These are phyloP conservation scores for Apantesis nais DNA, from an alignment of 2,888 invertebrate species.

Conservation along the genomic window DNA sequence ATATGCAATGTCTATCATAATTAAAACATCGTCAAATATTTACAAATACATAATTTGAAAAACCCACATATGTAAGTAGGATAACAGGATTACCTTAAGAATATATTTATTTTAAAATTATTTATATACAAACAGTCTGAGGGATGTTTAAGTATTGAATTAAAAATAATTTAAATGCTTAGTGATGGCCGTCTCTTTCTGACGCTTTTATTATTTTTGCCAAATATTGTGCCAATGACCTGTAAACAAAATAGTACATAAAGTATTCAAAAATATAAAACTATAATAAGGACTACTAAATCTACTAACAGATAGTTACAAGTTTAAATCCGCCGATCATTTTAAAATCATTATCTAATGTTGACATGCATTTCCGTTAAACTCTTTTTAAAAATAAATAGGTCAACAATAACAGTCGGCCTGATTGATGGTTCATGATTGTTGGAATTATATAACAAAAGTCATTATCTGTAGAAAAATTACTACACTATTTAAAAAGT, in stretches of 20 bases:
- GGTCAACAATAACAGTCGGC: too few relatives aligned
- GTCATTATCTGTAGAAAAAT: background rate
- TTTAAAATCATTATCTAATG: background rate
- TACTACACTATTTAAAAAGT: background rate
- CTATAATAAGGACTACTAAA: background rate
- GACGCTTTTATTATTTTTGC: slow-evolving; percentile 91
- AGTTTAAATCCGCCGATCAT: background rate
- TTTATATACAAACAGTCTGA: slow-evolving; percentile 74
- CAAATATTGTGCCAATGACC: slow-evolving; percentile 91
- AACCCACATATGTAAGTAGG: slow-evolving; percentile 14
- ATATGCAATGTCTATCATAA: slow-evolving; percentile 17
- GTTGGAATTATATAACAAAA: too few relatives aligned
- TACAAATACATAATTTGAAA: slow-evolving; percentile 24
- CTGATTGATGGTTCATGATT: too few relatives aligned
- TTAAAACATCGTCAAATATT: slow-evolving; percentile 17
- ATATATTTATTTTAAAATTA: slow-evolving; percentile 45
- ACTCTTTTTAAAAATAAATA: background rate
- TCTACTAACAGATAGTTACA: too few relatives aligned
- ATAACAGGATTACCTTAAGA: slow-evolving; percentile 24
- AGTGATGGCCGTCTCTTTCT: slow-evolving; percentile 91
- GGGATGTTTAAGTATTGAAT: slow-evolving; percentile 54
- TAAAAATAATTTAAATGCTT: slow-evolving; percentile 86
- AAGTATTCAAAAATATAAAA: background rate
- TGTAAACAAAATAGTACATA: slow-evolving; percentile 54
- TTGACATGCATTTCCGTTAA: background rate